Conservation (phyloP, 2,888 invertebrate species). For the Leptopilina syphax region DNA sequence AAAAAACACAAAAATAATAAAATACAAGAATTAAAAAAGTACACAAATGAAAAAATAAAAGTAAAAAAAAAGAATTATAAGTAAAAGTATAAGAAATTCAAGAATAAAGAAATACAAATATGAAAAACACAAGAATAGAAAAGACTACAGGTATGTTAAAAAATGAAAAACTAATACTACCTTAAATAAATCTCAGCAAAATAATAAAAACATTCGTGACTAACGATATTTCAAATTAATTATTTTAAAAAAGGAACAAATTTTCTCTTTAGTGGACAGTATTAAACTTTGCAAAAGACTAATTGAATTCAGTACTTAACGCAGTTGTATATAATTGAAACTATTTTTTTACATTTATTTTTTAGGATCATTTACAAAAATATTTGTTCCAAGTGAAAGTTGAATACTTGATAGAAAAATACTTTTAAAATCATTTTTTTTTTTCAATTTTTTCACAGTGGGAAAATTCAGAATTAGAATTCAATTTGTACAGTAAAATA, state of each 20-base stretch:
- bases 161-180: no score
- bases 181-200: no score
- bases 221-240: no score
- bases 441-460: neutral
- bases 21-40: no score
- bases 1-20: no score
- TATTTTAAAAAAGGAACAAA: neutral
- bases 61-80: no score
- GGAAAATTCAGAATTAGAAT: neutral
- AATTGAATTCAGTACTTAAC: slow-evolving; percentile 69
- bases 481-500: neutral
- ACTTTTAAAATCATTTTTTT: neutral
- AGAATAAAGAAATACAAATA: no score
- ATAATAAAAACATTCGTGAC: no score
- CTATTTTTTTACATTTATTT: slow-evolving; percentile 67
- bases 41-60: no score
- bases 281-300: slow-evolving; percentile 70
- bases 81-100: no score
- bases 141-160: no score
- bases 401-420: neutral
- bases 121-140: no score
- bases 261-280: slow-evolving; percentile 59
- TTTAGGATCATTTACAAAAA: slow-evolving; percentile 62
- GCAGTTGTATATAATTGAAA: slow-evolving; percentile 72
- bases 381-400: slow-evolving; percentile 34